These are phyloP conservation scores for Verasper variegatus DNA, from an alignment of 2,113 vertebrate species.

Conservation along the genomic window DNA sequence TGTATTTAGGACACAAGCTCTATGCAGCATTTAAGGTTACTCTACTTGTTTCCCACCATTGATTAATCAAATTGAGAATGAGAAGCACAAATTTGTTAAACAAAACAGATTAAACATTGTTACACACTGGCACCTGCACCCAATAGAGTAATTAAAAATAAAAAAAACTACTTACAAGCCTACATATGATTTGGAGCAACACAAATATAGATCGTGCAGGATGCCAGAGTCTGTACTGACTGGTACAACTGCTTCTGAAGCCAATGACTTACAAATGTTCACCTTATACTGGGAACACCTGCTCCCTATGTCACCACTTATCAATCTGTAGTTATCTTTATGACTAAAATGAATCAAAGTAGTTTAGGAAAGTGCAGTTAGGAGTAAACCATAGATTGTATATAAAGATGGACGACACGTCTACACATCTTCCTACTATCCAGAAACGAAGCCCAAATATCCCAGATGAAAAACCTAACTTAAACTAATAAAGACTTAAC, in stretches of 20 bases:
- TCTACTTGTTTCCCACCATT: neutral
- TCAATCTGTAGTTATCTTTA: too few species aligned
- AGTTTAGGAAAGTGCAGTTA: too few species aligned
- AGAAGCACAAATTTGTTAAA: neutral
- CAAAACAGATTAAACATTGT: neutral
- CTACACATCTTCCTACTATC: too few species aligned
- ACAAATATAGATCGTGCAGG: neutral
- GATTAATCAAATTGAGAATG: neutral
- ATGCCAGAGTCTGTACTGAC: constrained; percentile 12
- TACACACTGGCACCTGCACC: too few species aligned
- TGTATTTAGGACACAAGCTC: constrained; percentile 5
- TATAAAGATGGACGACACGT: too few species aligned
- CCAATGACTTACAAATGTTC: neutral
- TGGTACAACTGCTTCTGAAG: neutral
- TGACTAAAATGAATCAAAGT: too few species aligned
- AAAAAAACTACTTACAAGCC: neutral
- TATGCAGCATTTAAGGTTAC: neutral
- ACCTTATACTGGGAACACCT: neutral
- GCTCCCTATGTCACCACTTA: too few species aligned
- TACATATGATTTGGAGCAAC: constrained; percentile 12
- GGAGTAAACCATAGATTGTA: too few species aligned
- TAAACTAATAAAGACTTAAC: too few species aligned
- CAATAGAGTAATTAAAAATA: too few species aligned
- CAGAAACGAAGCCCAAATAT: too few species aligned
- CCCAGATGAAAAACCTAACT: too few species aligned